Evolutionary conservation across 2,113 vertebrate genomes (phyloP).

Genomic region (Lathamus discolor): DNA sequence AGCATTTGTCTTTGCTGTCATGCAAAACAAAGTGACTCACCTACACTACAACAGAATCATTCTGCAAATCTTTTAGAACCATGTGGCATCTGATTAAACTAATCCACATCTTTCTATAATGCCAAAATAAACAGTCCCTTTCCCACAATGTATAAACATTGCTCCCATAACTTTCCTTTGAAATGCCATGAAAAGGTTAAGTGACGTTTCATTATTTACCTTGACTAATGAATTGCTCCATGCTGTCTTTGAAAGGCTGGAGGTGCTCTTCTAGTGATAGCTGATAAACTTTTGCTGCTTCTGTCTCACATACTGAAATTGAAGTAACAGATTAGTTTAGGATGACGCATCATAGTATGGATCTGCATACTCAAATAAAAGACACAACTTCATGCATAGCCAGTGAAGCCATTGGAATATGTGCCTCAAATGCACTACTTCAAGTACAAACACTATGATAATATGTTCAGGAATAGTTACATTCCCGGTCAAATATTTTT

Average conservation of each 20-base stretch:
- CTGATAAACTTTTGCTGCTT: conserved; percentile 91
- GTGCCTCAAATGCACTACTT: background rate
- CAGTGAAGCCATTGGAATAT: background rate
- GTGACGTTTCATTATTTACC: conserved; percentile 77
- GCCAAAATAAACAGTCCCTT: conserved; percentile 68
- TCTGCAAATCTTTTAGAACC: conserved; percentile 35
- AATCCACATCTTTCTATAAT: conserved; percentile 57
- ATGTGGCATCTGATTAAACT: conserved; percentile 59
- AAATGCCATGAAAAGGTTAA: conserved; percentile 47
- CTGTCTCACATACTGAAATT: conserved; percentile 87
- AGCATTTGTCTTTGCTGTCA: conserved; percentile 32
- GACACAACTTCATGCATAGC: background rate
- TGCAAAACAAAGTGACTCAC: conserved; percentile 31
- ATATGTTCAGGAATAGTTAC: background rate
- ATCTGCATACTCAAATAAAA: background rate
- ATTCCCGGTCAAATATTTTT: background rate
- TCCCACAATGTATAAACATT: conserved; percentile 44
- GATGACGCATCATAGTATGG: background rate
- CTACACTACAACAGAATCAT: conserved; percentile 37
- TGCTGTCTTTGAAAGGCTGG: conserved; percentile 95
- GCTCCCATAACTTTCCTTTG: conserved; percentile 47
- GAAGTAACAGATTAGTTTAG: conserved; percentile 55
- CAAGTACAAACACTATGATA: background rate
- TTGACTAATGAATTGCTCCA: conserved; percentile 90
- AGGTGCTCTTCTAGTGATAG: conserved; percentile 89